phyloP scores from a whole-genome alignment of 2,888 invertebrate genomes.

The Drosophila multiciliata region DNA sequence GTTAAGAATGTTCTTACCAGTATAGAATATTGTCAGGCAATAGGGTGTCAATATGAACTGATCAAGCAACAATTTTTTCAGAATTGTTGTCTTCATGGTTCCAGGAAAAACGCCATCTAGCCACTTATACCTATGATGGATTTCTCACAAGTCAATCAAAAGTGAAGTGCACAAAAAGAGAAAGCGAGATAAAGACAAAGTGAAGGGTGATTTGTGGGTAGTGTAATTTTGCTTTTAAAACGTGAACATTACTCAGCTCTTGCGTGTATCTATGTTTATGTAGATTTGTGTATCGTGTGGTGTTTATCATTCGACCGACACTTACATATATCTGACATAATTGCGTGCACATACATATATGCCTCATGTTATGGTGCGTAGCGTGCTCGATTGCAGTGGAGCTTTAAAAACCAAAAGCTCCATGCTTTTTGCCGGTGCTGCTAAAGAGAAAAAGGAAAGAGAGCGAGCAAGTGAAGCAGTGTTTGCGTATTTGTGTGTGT shows the following conservation, averaged over 20 bases:
- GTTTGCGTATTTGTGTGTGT: slow-evolving; percentile 5
- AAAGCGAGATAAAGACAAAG: neutral
- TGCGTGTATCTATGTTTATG: slow-evolving; percentile 23
- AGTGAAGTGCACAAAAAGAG: neutral
- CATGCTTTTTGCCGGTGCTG: slow-evolving; percentile 64
- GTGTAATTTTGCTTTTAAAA: slow-evolving; percentile 32
- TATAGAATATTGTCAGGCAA: slow-evolving; percentile 89
- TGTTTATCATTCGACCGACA: slow-evolving; percentile 46
- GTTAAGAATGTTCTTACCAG: slow-evolving; percentile 85
- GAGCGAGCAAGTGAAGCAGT: slow-evolving; percentile 16
- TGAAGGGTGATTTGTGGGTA: slow-evolving; percentile 13
- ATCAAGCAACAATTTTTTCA: slow-evolving; percentile 90
- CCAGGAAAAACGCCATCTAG: slow-evolving; percentile 90
- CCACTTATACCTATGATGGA: slow-evolving; percentile 90
- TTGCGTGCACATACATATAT: slow-evolving; percentile 59
- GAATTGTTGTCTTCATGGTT: slow-evolving; percentile 87
- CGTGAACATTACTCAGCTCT: slow-evolving; percentile 1
- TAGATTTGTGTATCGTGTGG: slow-evolving; percentile 18
- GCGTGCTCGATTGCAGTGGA: slow-evolving; percentile 66
- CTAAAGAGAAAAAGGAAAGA: slow-evolving; percentile 53
- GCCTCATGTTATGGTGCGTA: slow-evolving; percentile 63
- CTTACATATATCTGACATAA: slow-evolving; percentile 59
- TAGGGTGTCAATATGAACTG: slow-evolving; percentile 92
- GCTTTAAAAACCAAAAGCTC: slow-evolving; percentile 69
- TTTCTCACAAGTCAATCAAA: neutral